Evolutionary conservation across 2,888 invertebrate species (phyloP).

Genomic region (Morinoia aosen): DNA sequence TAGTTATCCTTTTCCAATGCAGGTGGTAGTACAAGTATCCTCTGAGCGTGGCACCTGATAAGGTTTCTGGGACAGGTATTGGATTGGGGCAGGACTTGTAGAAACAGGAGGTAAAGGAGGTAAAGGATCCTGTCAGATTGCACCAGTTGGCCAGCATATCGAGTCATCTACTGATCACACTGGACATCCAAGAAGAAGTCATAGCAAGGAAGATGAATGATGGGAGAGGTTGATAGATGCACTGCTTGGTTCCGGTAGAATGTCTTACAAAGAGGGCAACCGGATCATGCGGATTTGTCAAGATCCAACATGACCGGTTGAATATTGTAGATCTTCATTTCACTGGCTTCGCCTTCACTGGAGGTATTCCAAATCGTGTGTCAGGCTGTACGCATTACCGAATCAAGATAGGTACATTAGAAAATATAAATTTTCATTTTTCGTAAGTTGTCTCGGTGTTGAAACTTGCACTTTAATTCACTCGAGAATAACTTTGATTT

Average conservation of each 20-base stretch:
- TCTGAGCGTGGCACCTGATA: slow-evolving; percentile 7
- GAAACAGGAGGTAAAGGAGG: slow-evolving; percentile 40
- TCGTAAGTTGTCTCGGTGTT: not conserved
- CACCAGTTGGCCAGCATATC: slow-evolving; percentile 44
- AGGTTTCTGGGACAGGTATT: not conserved
- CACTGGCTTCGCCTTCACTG: not conserved
- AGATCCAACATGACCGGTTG: not conserved
- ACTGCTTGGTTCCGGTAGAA: not conserved
- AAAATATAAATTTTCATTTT: not conserved
- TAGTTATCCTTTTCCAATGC: slow-evolving; percentile 42
- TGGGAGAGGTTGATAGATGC: not conserved
- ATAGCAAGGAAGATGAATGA: not conserved
- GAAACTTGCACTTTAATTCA: not conserved
- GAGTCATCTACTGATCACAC: slow-evolving; percentile 32
- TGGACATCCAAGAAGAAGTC: slow-evolving; percentile 24
- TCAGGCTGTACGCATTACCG: not conserved
- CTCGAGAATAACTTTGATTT: not conserved
- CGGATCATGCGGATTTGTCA: not conserved
- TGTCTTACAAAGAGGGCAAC: not conserved
- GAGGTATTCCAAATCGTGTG: not conserved
- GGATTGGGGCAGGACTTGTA: slow-evolving; percentile 13
- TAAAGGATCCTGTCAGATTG: slow-evolving; percentile 22
- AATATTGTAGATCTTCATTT: not conserved
- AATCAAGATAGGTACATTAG: not conserved
- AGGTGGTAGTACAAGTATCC: slow-evolving; percentile 35